phyloP scores from a whole-genome alignment of 2,113 vertebrate genomes.

The Siniperca chuatsi region DNA sequence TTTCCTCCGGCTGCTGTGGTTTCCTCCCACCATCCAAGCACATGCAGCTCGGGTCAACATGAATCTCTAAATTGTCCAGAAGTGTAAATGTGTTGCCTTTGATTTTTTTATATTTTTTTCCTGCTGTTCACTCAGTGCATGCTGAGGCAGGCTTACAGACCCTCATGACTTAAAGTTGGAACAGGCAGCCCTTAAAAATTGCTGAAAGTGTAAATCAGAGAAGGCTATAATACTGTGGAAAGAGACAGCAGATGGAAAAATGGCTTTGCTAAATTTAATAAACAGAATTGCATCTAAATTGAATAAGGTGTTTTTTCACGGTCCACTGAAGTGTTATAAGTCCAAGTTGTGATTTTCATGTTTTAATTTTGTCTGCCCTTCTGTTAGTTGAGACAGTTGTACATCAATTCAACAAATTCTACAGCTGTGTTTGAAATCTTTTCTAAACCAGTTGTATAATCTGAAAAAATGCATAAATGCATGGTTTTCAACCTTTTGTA shows the following conservation, averaged over 20 bases:
- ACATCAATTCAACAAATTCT: neutral
- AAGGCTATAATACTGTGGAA: slow-evolving; percentile 10
- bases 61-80: slow-evolving; percentile 14
- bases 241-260: neutral
- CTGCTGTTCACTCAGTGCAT: neutral
- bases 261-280: no score
- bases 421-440: neutral
- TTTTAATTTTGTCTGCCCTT: neutral
- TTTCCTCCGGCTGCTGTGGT: slow-evolving; percentile 29
- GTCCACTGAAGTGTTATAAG: neutral
- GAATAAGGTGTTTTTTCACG: neutral
- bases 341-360: neutral
- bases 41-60: slow-evolving; percentile 31
- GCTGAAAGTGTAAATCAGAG: neutral
- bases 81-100: slow-evolving; percentile 15
- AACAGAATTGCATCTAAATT: neutral
- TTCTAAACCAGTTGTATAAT: neutral
- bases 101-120: neutral
- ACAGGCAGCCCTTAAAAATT: neutral
- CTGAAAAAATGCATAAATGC: slow-evolving; percentile 1
- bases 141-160: neutral
- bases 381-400: neutral
- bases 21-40: slow-evolving; percentile 26
- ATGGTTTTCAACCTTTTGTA: neutral
- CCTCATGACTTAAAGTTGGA: neutral